These are phyloP conservation scores for Symphodus melops DNA, from an alignment of 2,113 vertebrate genomes.

Conservation along the genomic window DNA sequence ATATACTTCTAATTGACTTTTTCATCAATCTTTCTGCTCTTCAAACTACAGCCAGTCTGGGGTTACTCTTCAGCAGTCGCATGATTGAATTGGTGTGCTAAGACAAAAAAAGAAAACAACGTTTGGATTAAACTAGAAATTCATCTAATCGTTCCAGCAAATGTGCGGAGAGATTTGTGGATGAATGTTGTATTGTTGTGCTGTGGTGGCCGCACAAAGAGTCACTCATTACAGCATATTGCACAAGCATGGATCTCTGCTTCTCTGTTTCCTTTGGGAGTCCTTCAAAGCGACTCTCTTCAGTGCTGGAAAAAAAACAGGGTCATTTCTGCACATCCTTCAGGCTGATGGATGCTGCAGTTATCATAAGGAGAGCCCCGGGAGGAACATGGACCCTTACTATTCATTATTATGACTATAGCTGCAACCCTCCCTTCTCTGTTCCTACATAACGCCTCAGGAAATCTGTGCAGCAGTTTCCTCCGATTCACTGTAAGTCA, in stretches of 20 bases:
- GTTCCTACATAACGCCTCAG: neutral
- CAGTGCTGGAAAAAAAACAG: conserved; percentile 38
- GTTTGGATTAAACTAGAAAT: conserved; percentile 31
- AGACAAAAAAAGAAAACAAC: conserved; percentile 20
- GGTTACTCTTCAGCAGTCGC: conserved; percentile 14
- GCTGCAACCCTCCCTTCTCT: conserved; percentile 11
- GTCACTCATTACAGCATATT: neutral
- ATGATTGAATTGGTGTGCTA: conserved; percentile 12
- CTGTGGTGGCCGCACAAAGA: conserved; percentile 30
- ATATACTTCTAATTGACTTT: conserved; percentile 8
- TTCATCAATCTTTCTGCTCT: conserved; percentile 10
- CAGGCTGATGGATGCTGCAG: conserved; percentile 30
- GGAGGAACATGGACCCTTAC: conserved; percentile 29
- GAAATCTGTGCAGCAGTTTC: conserved; percentile 5
- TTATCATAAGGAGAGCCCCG: conserved; percentile 37
- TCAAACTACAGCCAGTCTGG: conserved; percentile 14
- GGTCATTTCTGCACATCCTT: conserved; percentile 29
- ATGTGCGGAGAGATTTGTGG: conserved; percentile 38
- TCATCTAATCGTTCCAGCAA: neutral
- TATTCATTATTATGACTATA: conserved; percentile 34
- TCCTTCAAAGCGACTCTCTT: conserved; percentile 27
- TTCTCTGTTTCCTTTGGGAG: conserved; percentile 32
- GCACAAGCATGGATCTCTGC: conserved; percentile 15
- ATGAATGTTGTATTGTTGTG: conserved; percentile 40
- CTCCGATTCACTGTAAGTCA: conserved; percentile 37